These are phyloP conservation scores for Epinotia brunnichana DNA, from an alignment of 2,888 invertebrate genomes.

Conservation along the genomic window DNA sequence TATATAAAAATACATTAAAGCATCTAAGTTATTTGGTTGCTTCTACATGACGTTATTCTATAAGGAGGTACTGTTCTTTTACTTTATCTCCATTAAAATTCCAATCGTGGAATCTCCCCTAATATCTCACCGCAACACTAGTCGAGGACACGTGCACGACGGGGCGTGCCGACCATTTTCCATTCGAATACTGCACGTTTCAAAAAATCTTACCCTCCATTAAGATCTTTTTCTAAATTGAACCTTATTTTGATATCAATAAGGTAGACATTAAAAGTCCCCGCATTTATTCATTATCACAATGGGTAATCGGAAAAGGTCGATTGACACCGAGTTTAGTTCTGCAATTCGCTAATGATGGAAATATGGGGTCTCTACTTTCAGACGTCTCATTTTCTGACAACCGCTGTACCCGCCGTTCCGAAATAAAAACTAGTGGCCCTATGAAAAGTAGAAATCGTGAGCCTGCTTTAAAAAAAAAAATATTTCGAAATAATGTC, in stretches of 20 bases:
- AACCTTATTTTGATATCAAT: background rate
- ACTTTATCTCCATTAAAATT: background rate
- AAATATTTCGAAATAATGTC: no score
- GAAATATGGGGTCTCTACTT: constrained; percentile 29
- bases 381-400: background rate
- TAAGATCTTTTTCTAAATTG: background rate
- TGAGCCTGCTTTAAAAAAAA: no score
- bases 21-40: no score
- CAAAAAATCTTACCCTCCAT: background rate
- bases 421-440: no score
- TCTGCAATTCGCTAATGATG: constrained; percentile 65
- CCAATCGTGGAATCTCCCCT: constrained; percentile 3
- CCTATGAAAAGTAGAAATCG: no score
- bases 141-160: constrained; percentile 23
- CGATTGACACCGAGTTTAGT: constrained; percentile 59
- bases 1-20: no score
- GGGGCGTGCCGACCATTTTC: constrained; percentile 50
- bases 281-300: background rate
- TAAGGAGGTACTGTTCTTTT: no score
- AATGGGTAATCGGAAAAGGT: constrained; percentile 58
- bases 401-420: no score
- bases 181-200: constrained; percentile 50
- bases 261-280: background rate
- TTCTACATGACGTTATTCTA: no score
- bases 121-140: constrained; percentile 23